Base-by-base conservation (phyloP, 2,113 vertebrate genomes). In the Perccottus glenii region DNA sequence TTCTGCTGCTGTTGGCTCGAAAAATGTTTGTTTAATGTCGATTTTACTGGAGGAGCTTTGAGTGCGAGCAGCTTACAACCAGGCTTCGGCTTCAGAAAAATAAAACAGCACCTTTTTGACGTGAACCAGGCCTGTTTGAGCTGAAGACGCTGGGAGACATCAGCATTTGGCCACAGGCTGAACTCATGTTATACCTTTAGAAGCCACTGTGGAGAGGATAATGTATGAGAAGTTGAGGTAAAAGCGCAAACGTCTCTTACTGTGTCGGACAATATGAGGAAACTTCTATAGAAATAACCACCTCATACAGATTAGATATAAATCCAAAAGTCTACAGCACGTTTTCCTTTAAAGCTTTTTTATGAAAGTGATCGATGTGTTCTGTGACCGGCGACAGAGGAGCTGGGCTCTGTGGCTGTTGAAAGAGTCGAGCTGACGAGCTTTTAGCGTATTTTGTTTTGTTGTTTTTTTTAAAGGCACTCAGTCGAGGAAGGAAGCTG, bases 401-500 rank as follows among this genome's bases (percentile, higher is more conserved):
- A 60, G 65, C 60, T 19, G 27, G 27, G 48, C 46, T 45, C 19
- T 16, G 61, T 56, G 58, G 70, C 48, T 59, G 81, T 50, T 84
- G 87, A 90, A 60, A 89, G 65, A 83, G 67, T 64, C 12, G 32
- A 65, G 45, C 45, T 46, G 49, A 40, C 49, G 56, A 49, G 27
- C 7, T 58, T 55, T 64, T 70, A 19, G 59, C 33, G 46, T 16
- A 44, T 75, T 73, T 81, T 80, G 63, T 79, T 80, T 40, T 32
- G 19, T 27, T 53, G 43, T 50, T 44, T 61, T 57, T 71, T 73
- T 55, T 59, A 38, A 64, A 57, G 64, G 58, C 16, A 42, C 10
- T 85, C 65, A 86, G 35, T 64, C 52, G 79, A 80, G 87, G 89
- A 90, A 91, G 83, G 84, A 85, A 83, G 71, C 32, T 9, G 62